Conservation (phyloP, 2,797 vertebrate species). For the Rhynchotus rufescens region DNA sequence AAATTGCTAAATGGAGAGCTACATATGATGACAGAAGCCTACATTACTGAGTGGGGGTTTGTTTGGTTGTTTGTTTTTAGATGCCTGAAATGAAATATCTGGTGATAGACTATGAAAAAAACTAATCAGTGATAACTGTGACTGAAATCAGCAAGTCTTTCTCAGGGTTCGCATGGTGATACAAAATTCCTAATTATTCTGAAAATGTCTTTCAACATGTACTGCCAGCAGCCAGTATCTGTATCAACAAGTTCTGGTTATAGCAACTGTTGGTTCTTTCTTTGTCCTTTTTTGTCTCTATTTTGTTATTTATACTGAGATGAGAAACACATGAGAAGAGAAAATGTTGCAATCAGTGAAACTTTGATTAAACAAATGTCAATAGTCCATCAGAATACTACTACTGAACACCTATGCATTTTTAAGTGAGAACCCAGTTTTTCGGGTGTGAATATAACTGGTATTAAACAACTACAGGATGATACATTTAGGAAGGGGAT, state of each 20-base stretch:
- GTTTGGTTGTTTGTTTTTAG: not conserved
- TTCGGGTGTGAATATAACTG: not conserved
- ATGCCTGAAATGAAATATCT: not conserved
- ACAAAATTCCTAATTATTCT: not conserved
- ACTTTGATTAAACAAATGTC: not conserved
- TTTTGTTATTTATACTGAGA: not conserved
- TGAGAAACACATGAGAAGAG: not conserved
- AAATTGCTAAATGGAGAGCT: not conserved
- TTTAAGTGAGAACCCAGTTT: not conserved
- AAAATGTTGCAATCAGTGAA: not conserved
- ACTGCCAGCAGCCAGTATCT: not conserved
- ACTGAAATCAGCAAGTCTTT: not conserved
- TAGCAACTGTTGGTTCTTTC: not conserved
- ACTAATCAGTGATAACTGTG: not conserved
- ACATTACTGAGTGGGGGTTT: not conserved
- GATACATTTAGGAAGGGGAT: not conserved
- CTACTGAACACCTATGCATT: not conserved
- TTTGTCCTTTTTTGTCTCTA: not conserved
- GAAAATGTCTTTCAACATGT: not conserved
- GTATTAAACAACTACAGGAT: not conserved
- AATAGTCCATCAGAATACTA: not conserved
- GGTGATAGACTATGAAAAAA: not conserved
- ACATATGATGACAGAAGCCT: not conserved
- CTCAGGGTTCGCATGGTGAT: not conserved
- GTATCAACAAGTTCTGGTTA: not conserved